These are phyloP conservation scores for Hestina assimilis DNA, from an alignment of 1,140 invertebrate genomes.

Conservation along the genomic window DNA sequence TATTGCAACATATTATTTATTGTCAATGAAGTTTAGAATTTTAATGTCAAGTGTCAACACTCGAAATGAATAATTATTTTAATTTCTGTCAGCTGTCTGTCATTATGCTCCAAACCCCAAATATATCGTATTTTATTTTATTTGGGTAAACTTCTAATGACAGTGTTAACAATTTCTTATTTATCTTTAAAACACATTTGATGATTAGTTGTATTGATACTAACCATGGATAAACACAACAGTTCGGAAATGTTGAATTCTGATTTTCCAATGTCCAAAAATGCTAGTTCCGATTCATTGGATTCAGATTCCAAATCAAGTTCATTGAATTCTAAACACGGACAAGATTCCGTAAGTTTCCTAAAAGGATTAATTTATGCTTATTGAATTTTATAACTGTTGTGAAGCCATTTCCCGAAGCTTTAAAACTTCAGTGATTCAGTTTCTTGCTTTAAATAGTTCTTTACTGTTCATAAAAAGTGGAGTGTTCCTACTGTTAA, in stretches of 20 bases:
- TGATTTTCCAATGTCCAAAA: conserved; percentile 73
- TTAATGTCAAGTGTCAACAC: conserved; percentile 9
- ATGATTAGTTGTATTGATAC: neutral
- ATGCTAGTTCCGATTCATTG: conserved; percentile 88
- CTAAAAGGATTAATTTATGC: conserved; percentile 79
- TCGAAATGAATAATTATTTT: no score
- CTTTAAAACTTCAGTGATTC: conserved; percentile 25
- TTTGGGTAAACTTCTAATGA: neutral
- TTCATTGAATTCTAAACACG: conserved; percentile 89
- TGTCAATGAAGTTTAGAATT: neutral
- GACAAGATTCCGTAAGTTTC: conserved; percentile 85
- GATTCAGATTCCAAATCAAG: conserved; percentile 89
- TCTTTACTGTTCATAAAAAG: neutral
- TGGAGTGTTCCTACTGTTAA: neutral
- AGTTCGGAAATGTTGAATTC: conserved; percentile 75
- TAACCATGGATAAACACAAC: conserved; percentile 72
- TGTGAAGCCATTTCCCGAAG: conserved; percentile 50
- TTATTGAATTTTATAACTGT: conserved; percentile 56
- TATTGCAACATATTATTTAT: neutral
- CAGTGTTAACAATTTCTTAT: neutral
- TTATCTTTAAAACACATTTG: neutral
- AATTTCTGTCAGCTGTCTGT: neutral
- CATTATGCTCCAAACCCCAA: no score
- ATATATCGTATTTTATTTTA: neutral
- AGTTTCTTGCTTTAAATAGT: neutral